Evolutionary conservation across 2,888 invertebrate species (phyloP), one percentile per base, ranked within the genome.

Genomic region (Cerceris ruficornis): DNA sequence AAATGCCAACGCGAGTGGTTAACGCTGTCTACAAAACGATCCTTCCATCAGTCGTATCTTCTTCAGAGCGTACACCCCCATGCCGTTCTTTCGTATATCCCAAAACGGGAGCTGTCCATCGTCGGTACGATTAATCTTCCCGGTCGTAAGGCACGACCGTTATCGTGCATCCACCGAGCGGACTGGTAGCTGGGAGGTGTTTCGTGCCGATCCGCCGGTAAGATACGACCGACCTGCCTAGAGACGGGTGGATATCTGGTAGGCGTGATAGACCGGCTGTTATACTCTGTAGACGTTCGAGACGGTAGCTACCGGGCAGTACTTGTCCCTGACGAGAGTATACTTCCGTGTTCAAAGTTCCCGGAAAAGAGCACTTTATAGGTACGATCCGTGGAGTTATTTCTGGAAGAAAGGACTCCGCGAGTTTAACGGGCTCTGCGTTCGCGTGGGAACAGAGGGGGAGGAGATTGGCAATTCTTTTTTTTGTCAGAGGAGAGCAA

Each of bases 101-200:
- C 77, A 81, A 85, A 85, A 86, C 82, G 74, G 84, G 86, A 85
- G 86, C 86, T 78, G 81, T 86, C 82, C 85, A 78, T 86, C 83
- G 81, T 80, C 82, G 80, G 74, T 72, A 84, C 87, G 86, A 89
- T 89, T 89, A 89, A 89, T 89, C 87, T 86, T 86, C 70, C 68
- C 70, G 79, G 77, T 82, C 79, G 82, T 83, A 84, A 82, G 85
- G 75, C 71, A 72, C 82, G 84, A 81, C 85, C 84, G 87, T 88
- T 89, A 89, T 85, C 86, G 86, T 83, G 81, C 86, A 83, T 84
- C 83, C 86, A 86, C 77, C 77, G 72, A 65, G 75, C 73, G 71
- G 28, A 54, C 80, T 84, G 71, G 84, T 81, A 77, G 82, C 74
- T 65, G 78, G 67, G 76, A 75, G 79, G 80, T 80, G 81, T 84